Evolutionary conservation across 2,888 invertebrate genomes (phyloP), one percentile per base, ranked within the genome.

Genomic region (Dasysyrphus albostriatus): DNA sequence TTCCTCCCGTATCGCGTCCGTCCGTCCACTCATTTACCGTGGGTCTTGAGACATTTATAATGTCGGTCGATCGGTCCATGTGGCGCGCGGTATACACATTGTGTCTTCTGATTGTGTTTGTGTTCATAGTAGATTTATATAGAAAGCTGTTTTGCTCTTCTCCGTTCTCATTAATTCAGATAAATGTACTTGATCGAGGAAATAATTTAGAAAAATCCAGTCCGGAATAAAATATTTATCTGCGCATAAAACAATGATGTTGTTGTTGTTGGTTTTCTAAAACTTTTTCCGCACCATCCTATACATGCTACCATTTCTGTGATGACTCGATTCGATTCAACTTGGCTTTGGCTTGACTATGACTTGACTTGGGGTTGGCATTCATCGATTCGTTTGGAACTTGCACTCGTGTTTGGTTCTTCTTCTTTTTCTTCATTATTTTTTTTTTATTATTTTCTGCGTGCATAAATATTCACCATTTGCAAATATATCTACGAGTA

Each of bases 131-230:
- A 24, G 24, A 24, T 16, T 4, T 49, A 5, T 42, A 8, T 47
- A 75, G 49, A 58, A 72, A 76, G 75, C 58, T 58, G 76, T 75
- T 75, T 75, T 49, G 69, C 83, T 69, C 79, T 59, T 44, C 73
- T 58, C 12, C 39, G 75, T 87, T 83, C 85, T 87, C 87, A 83
- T 87, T 87, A 87, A 87, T 87, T 83, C 87, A 87, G 79, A 87
- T 83, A 75, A 83, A 87, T 87, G 83, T 79, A 83, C 65, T 83
- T 63, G 74, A 83, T 87, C 72, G 83, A 75, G 83, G 83, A 87
- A 87, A 87, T 87, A 87, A 87, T 87, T 87, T 87, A 87, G 83
- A 87, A 87, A 87, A 87, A 87, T 87, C 83, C 87, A 83, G 75
- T 83, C 74, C 54, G 78, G 82, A 82, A 82, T 82, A 78, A 87